phyloP scores from a whole-genome alignment of 2,888 invertebrate genomes.

The Philaethria dido region DNA sequence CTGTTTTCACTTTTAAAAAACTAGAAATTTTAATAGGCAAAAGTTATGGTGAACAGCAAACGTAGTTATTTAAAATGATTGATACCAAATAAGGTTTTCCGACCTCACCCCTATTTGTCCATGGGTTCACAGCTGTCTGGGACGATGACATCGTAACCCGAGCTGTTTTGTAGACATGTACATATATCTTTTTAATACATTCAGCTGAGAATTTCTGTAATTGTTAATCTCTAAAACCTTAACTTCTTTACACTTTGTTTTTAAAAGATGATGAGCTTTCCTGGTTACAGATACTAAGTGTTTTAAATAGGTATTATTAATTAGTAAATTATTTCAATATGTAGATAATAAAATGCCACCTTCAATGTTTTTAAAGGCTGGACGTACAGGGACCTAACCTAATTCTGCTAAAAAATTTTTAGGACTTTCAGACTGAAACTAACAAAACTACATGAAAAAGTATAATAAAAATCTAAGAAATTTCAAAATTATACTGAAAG shows the following conservation, averaged over 20 bases:
- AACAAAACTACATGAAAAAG: background rate
- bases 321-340: background rate
- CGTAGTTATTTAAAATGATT: background rate
- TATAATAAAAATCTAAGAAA: background rate
- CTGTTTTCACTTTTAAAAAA: background rate
- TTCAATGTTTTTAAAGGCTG: background rate
- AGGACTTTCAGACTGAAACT: too few relatives aligned
- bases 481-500: background rate
- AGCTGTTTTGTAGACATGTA: background rate
- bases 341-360: too few relatives aligned
- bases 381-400: background rate
- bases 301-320: background rate
- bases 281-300: too few relatives aligned
- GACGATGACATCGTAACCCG: constrained; percentile 38
- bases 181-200: background rate
- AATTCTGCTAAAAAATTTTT: background rate
- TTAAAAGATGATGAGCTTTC: too few relatives aligned
- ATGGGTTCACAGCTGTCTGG: constrained; percentile 36
- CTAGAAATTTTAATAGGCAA: background rate
- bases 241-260: too few relatives aligned
- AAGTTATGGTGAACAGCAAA: background rate
- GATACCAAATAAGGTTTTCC: constrained; percentile 31
- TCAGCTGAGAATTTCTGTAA: background rate
- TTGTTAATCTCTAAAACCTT: too few relatives aligned
- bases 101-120: constrained; percentile 43